These are phyloP conservation scores for Antedon mediterranea DNA, from an alignment of 53 echinoderm and acorn worm species.

Conservation along the genomic window DNA sequence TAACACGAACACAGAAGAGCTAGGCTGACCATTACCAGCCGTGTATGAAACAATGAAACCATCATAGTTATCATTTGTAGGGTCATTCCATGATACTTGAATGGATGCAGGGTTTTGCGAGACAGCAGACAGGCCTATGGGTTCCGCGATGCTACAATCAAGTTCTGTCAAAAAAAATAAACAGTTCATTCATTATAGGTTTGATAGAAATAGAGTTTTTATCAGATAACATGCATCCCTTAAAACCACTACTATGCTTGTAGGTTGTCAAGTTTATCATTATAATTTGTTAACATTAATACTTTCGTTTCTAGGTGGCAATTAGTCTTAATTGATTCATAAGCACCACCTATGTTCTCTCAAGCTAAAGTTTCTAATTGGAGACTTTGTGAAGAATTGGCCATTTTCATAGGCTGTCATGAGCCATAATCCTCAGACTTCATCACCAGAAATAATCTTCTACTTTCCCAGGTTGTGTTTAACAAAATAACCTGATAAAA, in stretches of 20 bases:
- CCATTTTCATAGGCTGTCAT: neutral
- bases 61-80: neutral
- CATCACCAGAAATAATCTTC: neutral
- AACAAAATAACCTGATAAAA: neutral
- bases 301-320: no score
- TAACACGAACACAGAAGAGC: neutral
- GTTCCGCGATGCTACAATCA: neutral
- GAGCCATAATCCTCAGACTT: neutral
- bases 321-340: no score
- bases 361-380: no score
- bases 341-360: no score
- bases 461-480: neutral
- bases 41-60: neutral
- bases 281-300: no score
- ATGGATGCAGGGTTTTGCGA: neutral
- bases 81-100: neutral
- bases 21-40: neutral
- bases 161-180: neutral
- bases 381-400: no score
- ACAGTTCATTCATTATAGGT: no score
- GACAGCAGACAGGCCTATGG: neutral
- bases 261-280: no score
- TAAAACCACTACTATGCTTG: no score
- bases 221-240: no score
- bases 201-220: no score